phyloP scores from a whole-genome alignment of 2,888 invertebrate genomes.

The Agrochola lychnidis region DNA sequence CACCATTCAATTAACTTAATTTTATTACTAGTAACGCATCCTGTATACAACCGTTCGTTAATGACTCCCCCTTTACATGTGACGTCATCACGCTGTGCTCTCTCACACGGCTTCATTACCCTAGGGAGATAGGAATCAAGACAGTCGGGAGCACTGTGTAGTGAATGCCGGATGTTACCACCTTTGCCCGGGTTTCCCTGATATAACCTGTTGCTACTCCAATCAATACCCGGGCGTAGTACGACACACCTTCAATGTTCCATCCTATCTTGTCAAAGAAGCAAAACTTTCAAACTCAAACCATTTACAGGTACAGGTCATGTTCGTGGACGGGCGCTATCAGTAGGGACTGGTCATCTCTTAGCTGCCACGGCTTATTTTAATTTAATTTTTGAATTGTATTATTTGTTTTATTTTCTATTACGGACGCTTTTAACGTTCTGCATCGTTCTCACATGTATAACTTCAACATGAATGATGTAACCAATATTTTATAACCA shows the following conservation, averaged over 20 bases:
- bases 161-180: conserved; percentile 12
- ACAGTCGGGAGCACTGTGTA: background rate
- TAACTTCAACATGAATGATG: too few species aligned
- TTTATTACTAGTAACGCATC: background rate
- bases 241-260: conserved; percentile 1
- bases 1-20: background rate
- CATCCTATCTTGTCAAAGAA: background rate
- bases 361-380: too few species aligned
- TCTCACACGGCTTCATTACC: conserved; percentile 13
- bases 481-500: too few species aligned
- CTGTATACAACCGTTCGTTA: background rate
- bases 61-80: background rate
- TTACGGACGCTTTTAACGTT: too few species aligned
- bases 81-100: conserved; percentile 8
- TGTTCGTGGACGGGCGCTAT: too few species aligned
- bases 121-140: background rate
- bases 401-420: too few species aligned
- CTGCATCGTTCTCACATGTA: too few species aligned
- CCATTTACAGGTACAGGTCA: too few species aligned
- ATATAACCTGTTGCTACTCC: conserved; percentile 46
- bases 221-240: conserved; percentile 41
- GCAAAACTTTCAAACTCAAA: background rate
- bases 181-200: conserved; percentile 33
- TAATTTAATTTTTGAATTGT: too few species aligned
- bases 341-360: too few species aligned